These are phyloP conservation scores for Metaphire vulgaris DNA, from an alignment of 1,140 invertebrate species.

Conservation along the genomic window DNA sequence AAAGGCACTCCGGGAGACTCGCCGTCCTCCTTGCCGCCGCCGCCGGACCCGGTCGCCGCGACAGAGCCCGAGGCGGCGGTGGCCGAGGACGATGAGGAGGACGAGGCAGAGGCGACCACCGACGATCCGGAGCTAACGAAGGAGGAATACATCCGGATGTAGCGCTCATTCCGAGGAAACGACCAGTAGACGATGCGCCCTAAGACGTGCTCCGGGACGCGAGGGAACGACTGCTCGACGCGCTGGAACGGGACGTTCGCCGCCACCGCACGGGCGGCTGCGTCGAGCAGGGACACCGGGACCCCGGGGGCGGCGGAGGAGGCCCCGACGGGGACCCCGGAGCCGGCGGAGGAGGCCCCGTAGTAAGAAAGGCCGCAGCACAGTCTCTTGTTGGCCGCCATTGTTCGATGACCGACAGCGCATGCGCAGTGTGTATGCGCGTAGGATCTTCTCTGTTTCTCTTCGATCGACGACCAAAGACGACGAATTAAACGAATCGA, in stretches of 20 bases:
- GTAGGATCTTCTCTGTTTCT: too few relatives aligned
- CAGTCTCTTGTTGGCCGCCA: slow-evolving; percentile 52
- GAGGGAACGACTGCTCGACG: slow-evolving; percentile 75
- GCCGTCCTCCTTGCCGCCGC: slow-evolving; percentile 45
- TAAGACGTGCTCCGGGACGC: slow-evolving; percentile 80
- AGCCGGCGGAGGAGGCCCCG: slow-evolving; percentile 31
- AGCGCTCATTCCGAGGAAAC: slow-evolving; percentile 74
- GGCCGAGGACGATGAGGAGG: too few relatives aligned
- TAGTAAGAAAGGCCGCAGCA: slow-evolving; percentile 40
- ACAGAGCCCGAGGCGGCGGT: too few relatives aligned
- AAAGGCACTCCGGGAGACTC: slow-evolving; percentile 74
- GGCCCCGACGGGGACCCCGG: too few relatives aligned
- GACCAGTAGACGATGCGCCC: slow-evolving; percentile 79
- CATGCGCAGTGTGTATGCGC: too few relatives aligned
- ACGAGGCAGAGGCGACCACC: slow-evolving; percentile 38
- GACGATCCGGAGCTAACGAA: slow-evolving; percentile 54
- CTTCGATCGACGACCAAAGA: too few relatives aligned
- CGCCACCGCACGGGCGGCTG: slow-evolving; percentile 73
- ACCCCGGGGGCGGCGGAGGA: slow-evolving; percentile 35
- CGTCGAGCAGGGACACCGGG: slow-evolving; percentile 64
- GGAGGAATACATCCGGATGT: slow-evolving; percentile 83
- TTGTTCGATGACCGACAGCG: slow-evolving; percentile 41
- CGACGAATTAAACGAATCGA: too few relatives aligned
- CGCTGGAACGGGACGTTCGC: slow-evolving; percentile 75
- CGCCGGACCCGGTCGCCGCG: too few relatives aligned